Percentiles rank a stretch among this genome's conserved stretches.
These are phyloP conservation scores for Cistogaster globosa DNA, from an alignment of 2,888 invertebrate genomes.

Conservation along the genomic window DNA sequence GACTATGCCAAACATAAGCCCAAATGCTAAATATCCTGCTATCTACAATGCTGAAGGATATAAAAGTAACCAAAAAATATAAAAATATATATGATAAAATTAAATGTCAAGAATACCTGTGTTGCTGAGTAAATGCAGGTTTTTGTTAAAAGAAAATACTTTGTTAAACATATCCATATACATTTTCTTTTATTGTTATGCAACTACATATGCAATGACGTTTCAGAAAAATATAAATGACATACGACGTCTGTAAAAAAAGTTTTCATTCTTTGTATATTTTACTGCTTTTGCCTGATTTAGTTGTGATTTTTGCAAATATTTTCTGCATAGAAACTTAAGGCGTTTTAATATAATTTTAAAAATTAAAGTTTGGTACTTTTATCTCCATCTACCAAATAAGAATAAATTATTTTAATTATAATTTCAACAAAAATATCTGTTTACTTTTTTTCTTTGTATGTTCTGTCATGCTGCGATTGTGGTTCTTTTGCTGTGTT, in stretches of 20 bases:
- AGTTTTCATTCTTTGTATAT: not conserved
- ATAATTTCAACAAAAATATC: constrained; percentile 36
- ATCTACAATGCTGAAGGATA: not conserved
- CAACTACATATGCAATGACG: constrained; percentile 24
- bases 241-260: constrained; percentile 24
- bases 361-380: not conserved
- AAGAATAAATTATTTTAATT: constrained; percentile 52
- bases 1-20: too few species aligned
- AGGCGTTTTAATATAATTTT: not conserved
- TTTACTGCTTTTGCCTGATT: not conserved
- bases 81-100: not conserved
- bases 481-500: constrained; percentile 35
- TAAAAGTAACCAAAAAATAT: not conserved
- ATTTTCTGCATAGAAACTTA: not conserved
- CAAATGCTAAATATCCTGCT: too few species aligned
- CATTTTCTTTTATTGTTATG: constrained; percentile 46
- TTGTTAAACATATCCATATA: constrained; percentile 53
- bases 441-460: constrained; percentile 15
- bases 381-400: constrained; percentile 31
- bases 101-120: not conserved
- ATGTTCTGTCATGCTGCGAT: constrained; percentile 21
- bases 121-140: not conserved
- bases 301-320: not conserved
- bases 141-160: constrained; percentile 19
- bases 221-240: constrained; percentile 40